Evolutionary conservation across 2,113 vertebrate species (phyloP).

Genomic region (Campylorhamphus procurvoides): DNA sequence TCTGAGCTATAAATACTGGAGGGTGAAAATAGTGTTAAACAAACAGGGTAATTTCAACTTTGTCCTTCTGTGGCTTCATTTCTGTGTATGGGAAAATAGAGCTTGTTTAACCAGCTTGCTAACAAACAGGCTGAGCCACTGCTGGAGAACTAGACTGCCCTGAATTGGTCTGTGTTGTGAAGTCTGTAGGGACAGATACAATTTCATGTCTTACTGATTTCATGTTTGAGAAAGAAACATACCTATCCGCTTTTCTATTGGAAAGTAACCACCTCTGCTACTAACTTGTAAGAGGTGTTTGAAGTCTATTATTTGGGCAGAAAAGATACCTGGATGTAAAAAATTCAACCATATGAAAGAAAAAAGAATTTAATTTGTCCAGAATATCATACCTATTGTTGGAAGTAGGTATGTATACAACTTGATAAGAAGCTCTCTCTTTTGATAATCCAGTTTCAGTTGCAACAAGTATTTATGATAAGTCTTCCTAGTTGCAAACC

Average conservation of each 20-base stretch:
- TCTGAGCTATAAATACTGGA: background rate
- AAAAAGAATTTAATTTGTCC: background rate
- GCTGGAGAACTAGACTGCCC: background rate
- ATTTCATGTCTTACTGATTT: background rate
- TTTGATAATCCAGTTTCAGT: background rate
- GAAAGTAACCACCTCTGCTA: background rate
- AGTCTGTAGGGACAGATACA: background rate
- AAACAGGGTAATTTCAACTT: background rate
- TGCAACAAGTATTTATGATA: background rate
- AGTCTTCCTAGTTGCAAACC: background rate
- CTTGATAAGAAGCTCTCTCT: background rate
- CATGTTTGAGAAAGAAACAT: background rate
- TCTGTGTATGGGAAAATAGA: background rate
- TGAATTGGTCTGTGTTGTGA: background rate
- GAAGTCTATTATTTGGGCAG: background rate
- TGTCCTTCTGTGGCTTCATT: background rate
- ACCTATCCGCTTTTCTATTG: background rate
- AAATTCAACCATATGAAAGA: background rate
- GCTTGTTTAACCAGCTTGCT: background rate
- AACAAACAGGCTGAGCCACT: background rate
- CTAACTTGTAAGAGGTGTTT: background rate
- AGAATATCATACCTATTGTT: background rate
- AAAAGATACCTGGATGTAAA: fast-evolving
- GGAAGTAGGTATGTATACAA: background rate
- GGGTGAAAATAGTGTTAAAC: background rate